Evolutionary conservation across 2,888 invertebrate genomes (phyloP), one percentile per base, ranked within the genome.

Genomic region (Thelaira solivaga): DNA sequence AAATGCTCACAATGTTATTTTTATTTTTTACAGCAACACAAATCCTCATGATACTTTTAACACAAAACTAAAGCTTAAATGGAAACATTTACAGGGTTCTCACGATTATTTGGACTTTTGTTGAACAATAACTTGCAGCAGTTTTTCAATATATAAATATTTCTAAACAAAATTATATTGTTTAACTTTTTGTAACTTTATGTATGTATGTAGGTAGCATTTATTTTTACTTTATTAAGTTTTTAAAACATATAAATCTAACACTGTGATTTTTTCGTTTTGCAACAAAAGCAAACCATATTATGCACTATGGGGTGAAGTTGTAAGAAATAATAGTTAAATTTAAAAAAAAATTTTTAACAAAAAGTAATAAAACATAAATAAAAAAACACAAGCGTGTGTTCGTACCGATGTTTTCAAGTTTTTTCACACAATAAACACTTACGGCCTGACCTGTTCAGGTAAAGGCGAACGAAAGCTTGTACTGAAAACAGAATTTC

Each of bases 61-160:
- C 39, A 18, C 43, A 64, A 68, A 59, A 69, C 45, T 69, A 61
- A 31, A 36, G 53, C 39, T 64, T 64, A 39, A 72, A 72, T 55
- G 57, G 45, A 72, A 72, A 72, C 64, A 64, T 72, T 64, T 64
- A 64, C 64, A 78, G 65, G 74, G 78, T 74, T 78, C 78, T 74
- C 78, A 78, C 78, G 78, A 71, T 71, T 71, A 71, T 59, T 78
- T 45, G 20, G 11, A 26, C 61, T 45, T 24, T 18, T 8, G 16
- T 43, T 20, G 2, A 61, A 65, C 71, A 67, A 76, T 47, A 24
- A 55, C 61, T 55, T 72, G 39, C 72, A 39, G 64, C 73, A 55
- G 62, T 49, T 67, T 45, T 43, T 47, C 29, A 59, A 29, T 64
- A 64, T 7, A 26, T n/a, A 34, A 3, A 5, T 39, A 51, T n/a